Conservation (phyloP, 2,888 invertebrate species). For the Caenorhabditis zanzibari region DNA sequence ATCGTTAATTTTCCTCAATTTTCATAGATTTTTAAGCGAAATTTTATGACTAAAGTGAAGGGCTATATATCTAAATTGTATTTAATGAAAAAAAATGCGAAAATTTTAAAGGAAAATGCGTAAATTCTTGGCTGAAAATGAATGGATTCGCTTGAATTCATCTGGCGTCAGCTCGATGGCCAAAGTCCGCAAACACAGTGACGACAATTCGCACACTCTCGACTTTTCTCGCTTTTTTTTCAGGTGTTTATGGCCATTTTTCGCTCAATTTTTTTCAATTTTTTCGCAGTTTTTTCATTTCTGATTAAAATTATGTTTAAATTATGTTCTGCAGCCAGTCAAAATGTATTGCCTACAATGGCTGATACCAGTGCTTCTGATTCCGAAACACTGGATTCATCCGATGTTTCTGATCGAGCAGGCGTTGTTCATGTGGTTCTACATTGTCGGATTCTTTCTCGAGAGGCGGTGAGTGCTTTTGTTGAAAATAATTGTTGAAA, state of each 20-base stretch:
- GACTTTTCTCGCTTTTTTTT: not conserved
- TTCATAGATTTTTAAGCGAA: not conserved
- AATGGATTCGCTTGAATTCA: not conserved
- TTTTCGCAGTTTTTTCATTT: not conserved
- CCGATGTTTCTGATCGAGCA: constrained; percentile 94
- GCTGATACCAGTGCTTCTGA: constrained; percentile 95
- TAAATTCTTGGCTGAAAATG: too few species aligned
- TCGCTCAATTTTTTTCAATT: not conserved
- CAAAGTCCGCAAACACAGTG: not conserved
- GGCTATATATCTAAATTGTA: not conserved
- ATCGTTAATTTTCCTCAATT: not conserved
- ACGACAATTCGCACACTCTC: not conserved
- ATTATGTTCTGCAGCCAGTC: too few species aligned
- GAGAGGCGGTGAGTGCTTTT: constrained; percentile 88
- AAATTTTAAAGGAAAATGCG: not conserved
- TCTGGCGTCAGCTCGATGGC: not conserved
- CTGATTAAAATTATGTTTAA: too few species aligned
- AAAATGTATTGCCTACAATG: constrained; percentile 97
- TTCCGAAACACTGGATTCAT: constrained; percentile 95
- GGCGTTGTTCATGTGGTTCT: constrained; percentile 97
- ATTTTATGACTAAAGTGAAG: not conserved
- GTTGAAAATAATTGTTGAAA: not conserved
- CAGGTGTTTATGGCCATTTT: not conserved
- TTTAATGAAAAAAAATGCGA: not conserved
- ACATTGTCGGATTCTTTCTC: constrained; percentile 96